phyloP scores from a whole-genome alignment of 1,140 invertebrate genomes.

The Drosophila aff. region DNA sequence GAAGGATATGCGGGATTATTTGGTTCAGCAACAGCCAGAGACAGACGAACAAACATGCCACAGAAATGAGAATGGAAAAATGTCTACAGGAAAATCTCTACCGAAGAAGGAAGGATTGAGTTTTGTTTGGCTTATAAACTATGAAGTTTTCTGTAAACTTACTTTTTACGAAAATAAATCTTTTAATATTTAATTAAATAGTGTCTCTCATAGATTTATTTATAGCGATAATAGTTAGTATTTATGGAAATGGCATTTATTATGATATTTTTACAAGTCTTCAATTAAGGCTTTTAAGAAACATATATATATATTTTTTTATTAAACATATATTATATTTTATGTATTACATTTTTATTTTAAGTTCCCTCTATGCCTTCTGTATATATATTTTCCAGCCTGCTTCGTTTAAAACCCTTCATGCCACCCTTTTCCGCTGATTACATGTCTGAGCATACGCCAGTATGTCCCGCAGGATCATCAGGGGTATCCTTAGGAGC shows the following conservation, averaged over 20 bases:
- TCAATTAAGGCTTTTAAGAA: not conserved
- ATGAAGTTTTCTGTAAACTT: not conserved
- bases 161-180: too few species aligned
- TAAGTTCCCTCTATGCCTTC: not conserved
- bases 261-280: not conserved
- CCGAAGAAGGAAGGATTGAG: not conserved
- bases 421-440: not conserved
- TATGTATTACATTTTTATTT: not conserved
- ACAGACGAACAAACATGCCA: slow-evolving; percentile 19
- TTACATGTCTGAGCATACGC: slow-evolving; percentile 9
- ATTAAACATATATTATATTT: not conserved
- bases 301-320: not conserved
- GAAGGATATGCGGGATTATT: slow-evolving; percentile 13
- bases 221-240: not conserved
- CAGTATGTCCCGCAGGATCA: not conserved
- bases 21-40: slow-evolving; percentile 9
- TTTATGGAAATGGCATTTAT: not conserved
- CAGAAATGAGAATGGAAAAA: slow-evolving; percentile 31
- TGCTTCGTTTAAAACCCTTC: not conserved
- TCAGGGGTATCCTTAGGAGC: slow-evolving; percentile 5
- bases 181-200: not conserved
- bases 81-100: slow-evolving; percentile 1
- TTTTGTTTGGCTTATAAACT: not conserved
- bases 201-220: not conserved
- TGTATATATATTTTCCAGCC: not conserved